Conservation (phyloP, 2,113 vertebrate genomes). For the Megaceryle maxima region DNA sequence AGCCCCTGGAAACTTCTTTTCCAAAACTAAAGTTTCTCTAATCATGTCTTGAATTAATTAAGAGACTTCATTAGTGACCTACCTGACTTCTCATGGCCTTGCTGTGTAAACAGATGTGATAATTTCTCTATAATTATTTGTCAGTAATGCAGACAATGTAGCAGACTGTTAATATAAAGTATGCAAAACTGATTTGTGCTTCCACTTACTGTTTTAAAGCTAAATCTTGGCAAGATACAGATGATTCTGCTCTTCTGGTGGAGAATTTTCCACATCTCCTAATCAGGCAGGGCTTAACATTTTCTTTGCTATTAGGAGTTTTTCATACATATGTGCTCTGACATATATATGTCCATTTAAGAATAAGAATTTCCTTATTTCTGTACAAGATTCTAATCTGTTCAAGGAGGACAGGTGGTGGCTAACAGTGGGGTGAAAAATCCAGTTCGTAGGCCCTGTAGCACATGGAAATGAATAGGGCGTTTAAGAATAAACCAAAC, state of each 20-base stretch:
- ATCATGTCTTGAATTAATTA: not conserved
- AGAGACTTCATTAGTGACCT: not conserved
- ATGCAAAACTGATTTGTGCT: not conserved
- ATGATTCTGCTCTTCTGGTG: not conserved
- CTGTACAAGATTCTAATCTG: not conserved
- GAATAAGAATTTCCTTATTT: not conserved
- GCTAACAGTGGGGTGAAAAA: not conserved
- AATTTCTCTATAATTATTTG: not conserved
- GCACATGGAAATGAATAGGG: not conserved
- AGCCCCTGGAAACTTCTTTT: not conserved
- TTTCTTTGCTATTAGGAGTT: not conserved
- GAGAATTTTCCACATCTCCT: not conserved
- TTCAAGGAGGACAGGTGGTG: not conserved
- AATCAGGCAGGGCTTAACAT: not conserved
- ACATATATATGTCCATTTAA: not conserved
- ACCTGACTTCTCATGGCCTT: not conserved
- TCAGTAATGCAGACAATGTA: not conserved
- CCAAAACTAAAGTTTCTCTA: not conserved
- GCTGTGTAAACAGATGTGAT: not conserved
- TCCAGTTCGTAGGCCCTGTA: not conserved
- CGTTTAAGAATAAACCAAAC: not conserved
- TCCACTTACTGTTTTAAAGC: not conserved
- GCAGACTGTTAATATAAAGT: not conserved
- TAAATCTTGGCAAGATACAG: not conserved
- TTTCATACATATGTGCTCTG: not conserved